Conservation (phyloP, 1,140 invertebrate species). For the Panagrolaimus sp. region DNA sequence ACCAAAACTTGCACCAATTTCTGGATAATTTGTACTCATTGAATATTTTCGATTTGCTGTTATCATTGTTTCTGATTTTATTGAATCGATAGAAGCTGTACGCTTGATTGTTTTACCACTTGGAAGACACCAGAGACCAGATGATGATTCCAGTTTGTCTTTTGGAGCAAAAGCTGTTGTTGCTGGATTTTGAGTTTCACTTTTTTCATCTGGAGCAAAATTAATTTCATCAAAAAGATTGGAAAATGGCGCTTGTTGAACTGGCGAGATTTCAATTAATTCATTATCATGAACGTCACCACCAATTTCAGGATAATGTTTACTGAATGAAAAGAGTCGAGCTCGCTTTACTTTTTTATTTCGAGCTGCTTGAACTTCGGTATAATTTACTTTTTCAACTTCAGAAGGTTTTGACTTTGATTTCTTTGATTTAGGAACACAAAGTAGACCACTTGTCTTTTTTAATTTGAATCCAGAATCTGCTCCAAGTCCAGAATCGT, state of each 20-base stretch:
- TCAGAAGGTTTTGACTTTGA: constrained; percentile 4
- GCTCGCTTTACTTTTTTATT: neutral
- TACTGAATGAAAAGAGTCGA: neutral
- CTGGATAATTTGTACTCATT: neutral
- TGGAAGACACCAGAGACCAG: too few species aligned
- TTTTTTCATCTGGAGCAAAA: neutral
- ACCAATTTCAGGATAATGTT: neutral
- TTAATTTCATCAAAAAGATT: neutral
- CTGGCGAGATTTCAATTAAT: neutral
- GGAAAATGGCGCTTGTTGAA: neutral
- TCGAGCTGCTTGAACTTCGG: neutral
- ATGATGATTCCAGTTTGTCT: too few species aligned
- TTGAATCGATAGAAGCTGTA: too few species aligned
- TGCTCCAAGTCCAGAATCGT: neutral
- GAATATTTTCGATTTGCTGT: neutral
- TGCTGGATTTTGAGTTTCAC: too few species aligned
- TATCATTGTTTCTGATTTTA: too few species aligned
- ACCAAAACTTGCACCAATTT: constrained; percentile 24
- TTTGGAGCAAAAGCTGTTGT: too few species aligned
- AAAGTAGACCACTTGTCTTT: neutral
- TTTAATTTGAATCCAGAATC: neutral
- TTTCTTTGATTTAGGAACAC: neutral
- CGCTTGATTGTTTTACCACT: too few species aligned
- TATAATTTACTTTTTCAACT: neutral
- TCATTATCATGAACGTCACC: constrained; percentile 2